These are phyloP conservation scores for Cataglyphis altisquamis DNA, from an alignment of 2,888 invertebrate genomes.

Conservation along the genomic window DNA sequence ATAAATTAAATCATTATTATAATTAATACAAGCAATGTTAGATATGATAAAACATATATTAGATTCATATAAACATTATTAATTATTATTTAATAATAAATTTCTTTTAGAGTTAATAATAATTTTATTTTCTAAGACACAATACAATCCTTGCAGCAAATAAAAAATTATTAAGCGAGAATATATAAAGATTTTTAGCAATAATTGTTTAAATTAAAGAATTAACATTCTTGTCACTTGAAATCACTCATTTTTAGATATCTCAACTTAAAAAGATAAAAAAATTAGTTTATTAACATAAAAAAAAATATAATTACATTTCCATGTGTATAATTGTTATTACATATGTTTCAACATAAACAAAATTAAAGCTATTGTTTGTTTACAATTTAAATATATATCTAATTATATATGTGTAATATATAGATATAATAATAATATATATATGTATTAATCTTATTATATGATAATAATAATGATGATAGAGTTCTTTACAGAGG, in stretches of 20 bases:
- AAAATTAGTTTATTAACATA: constrained; percentile 44
- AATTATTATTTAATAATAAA: constrained; percentile 12
- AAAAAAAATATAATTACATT: constrained; percentile 33
- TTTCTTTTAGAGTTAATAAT: constrained; percentile 6
- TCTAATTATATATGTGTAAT: not conserved
- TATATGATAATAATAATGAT: constrained; percentile 20
- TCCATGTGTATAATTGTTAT: not conserved
- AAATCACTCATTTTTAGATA: constrained; percentile 9
- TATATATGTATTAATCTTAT: constrained; percentile 25
- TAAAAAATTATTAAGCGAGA: constrained; percentile 30
- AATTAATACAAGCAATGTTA: not conserved
- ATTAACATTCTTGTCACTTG: constrained; percentile 10
- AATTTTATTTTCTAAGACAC: constrained; percentile 36
- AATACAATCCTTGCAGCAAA: constrained; percentile 28
- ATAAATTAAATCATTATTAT: not conserved
- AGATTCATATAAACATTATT: not conserved
- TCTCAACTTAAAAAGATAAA: constrained; percentile 23
- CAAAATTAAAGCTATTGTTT: constrained; percentile 32
- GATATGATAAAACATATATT: constrained; percentile 13
- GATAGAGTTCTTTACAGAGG: not conserved
- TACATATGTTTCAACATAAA: constrained; percentile 18
- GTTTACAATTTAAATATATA: constrained; percentile 18
- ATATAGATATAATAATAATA: constrained; percentile 3
- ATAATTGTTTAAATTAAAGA: constrained; percentile 29
- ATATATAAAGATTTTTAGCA: not conserved